Base-by-base conservation (phyloP, 2,888 invertebrate genomes). In the Tachystola acroxantha region DNA sequence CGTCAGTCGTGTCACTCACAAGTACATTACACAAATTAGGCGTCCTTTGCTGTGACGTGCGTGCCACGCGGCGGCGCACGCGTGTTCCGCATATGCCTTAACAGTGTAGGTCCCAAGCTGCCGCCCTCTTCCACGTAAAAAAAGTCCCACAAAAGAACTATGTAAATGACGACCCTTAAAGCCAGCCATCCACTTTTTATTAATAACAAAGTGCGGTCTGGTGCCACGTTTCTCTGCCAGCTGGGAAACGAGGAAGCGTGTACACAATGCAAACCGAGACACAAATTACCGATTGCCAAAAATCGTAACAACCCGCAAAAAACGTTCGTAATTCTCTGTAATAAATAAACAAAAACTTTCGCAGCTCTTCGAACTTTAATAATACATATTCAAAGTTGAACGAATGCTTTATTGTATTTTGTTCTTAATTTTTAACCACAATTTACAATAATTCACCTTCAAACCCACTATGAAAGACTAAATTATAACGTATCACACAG, bases 181-280 rank as follows among this genome's bases (percentile, higher is more conserved):
- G 53, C 59, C 60, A 66, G 64, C 57, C 64, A 66, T 64, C 57
- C 64, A 72, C 66, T 75, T 80, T 80, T 77, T 74, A 75, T 51
- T 72, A 71, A 79, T 76, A 63, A 73, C 63, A 73, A 70, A 68
- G 70, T 73, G 70, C 66, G 57, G 57, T 59, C 52, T 60, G 64
- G 57, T 60, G 64, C 61, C 55, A 53, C 58, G 74, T 79, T 79
- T 79, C 78, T 50, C 74, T 63, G 71, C 57, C 84, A 85, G 80
- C 66, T 84, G 85, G 69, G 44, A 52, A 46, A 76, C 59, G 67
- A 75, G 80, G 77, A 82, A 80, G 78, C 74, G 56, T 50, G 48
- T 49, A 43, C 55, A 72, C 69, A 77, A 73, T 64, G 57, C 56
- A 50, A 36, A 44, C 40, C 46, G 46, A 54, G 46, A 57, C 61